These are phyloP conservation scores for Parazoanthus swiftii DNA, from an alignment of 92 coral and sea anemone species.

Conservation along the genomic window DNA sequence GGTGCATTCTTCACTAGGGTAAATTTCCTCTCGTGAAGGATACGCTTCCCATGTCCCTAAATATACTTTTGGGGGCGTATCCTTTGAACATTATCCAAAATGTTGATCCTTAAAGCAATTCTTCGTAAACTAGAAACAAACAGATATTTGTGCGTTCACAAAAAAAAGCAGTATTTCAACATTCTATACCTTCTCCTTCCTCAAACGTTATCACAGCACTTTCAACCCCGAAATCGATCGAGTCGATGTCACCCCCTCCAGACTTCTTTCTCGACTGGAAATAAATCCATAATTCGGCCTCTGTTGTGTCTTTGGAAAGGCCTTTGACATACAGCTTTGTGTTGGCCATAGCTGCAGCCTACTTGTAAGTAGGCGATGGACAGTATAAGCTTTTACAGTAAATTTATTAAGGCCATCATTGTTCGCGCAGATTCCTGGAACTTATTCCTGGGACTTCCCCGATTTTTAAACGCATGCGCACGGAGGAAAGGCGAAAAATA, in stretches of 20 bases:
- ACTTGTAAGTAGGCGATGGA: not conserved
- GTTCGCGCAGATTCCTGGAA: slow-evolving; percentile 3
- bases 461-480: not conserved
- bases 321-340: slow-evolving; percentile 17
- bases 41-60: no score
- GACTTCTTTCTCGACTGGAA: slow-evolving; percentile 31
- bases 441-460: slow-evolving; percentile 34
- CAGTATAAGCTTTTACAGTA: not conserved
- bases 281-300: slow-evolving; percentile 10
- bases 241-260: slow-evolving; percentile 25
- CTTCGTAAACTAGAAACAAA: not conserved
- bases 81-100: no score
- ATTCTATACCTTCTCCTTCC: slow-evolving; percentile 20
- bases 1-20: no score
- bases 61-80: no score
- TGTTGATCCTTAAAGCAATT: not conserved
- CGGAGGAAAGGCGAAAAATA: not conserved
- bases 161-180: not conserved
- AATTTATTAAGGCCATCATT: not conserved
- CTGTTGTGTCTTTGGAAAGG: slow-evolving; percentile 29
- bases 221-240: not conserved
- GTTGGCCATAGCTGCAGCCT: not conserved
- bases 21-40: no score
- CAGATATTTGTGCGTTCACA: not conserved
- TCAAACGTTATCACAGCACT: slow-evolving; percentile 14